Conservation (phyloP, 2,888 invertebrate genomes). For the Candidula unifasciata region DNA sequence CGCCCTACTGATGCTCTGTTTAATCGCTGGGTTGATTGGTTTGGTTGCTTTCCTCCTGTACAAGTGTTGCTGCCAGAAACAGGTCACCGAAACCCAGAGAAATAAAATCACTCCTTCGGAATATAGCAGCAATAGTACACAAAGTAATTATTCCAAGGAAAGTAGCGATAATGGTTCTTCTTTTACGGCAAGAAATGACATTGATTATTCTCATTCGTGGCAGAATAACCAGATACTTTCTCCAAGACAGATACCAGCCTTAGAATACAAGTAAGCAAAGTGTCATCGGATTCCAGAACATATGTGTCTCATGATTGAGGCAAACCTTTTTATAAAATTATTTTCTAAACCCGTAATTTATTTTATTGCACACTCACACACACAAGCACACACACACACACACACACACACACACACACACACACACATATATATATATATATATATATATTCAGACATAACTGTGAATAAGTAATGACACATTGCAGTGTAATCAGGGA, state of each 20-base stretch:
- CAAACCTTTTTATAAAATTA: too few relatives aligned
- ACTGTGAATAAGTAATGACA: too few relatives aligned
- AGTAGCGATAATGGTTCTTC: too few relatives aligned
- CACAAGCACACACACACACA: too few relatives aligned
- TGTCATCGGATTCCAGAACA: too few relatives aligned
- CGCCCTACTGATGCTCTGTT: constrained; percentile 23
- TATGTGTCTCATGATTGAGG: too few relatives aligned
- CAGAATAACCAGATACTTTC: background rate
- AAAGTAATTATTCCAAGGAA: background rate
- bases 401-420: too few relatives aligned
- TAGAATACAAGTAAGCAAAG: constrained; percentile 29
- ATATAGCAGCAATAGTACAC: background rate
- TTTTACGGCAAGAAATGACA: background rate
- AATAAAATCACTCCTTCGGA: background rate
- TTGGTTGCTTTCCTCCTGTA: constrained; percentile 28
- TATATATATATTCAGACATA: too few relatives aligned
- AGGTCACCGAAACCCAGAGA: background rate
- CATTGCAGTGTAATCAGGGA: too few relatives aligned
- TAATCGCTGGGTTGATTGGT: background rate
- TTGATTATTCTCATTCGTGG: background rate
- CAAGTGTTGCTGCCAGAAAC: constrained; percentile 34
- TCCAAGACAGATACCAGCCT: constrained; percentile 30
- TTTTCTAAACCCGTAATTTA: too few relatives aligned
- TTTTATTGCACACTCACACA: too few relatives aligned
- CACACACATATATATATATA: too few relatives aligned